Conservation (phyloP, 2,888 invertebrate genomes). For the Polydrusus pterygomalis region DNA sequence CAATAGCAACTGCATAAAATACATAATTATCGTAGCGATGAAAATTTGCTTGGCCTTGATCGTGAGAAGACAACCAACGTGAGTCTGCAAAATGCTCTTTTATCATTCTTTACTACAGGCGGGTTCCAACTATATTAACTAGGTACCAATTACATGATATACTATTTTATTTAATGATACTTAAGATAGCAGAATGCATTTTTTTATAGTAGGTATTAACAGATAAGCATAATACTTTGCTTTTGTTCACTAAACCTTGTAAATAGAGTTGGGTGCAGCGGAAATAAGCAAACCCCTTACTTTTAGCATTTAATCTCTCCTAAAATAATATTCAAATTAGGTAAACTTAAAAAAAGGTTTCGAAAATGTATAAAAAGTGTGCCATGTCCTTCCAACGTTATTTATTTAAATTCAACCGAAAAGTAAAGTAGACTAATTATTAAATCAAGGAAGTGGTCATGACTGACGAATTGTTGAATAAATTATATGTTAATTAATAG, state of each 20-base stretch:
- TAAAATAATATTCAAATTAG: not conserved
- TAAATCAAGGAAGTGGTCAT: constrained; percentile 15
- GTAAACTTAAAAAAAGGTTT: not conserved
- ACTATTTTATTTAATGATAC: not conserved
- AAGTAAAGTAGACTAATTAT: constrained; percentile 13
- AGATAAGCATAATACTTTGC: too few relatives aligned
- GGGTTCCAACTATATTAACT: not conserved
- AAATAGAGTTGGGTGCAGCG: too few relatives aligned
- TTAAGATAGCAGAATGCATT: not conserved
- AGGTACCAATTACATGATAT: not conserved
- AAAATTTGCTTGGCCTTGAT: constrained; percentile 19
- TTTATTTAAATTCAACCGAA: not conserved
- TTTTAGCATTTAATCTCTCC: not conserved
- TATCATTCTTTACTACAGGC: constrained; percentile 2
- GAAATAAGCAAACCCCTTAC: too few relatives aligned
- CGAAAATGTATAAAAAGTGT: not conserved
- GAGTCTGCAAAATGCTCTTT: constrained; percentile 19
- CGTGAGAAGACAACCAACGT: constrained; percentile 19
- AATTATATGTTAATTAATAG: constrained; percentile 2
- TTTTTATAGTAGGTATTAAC: too few relatives aligned
- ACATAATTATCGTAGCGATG: not conserved
- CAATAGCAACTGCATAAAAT: constrained; percentile 7
- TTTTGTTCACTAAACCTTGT: not conserved
- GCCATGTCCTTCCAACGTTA: not conserved
- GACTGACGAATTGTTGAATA: not conserved